Evolutionary conservation across 2,113 vertebrate species (phyloP), one percentile per base, ranked within the genome.

Genomic region (Thryonomys swinderianus): DNA sequence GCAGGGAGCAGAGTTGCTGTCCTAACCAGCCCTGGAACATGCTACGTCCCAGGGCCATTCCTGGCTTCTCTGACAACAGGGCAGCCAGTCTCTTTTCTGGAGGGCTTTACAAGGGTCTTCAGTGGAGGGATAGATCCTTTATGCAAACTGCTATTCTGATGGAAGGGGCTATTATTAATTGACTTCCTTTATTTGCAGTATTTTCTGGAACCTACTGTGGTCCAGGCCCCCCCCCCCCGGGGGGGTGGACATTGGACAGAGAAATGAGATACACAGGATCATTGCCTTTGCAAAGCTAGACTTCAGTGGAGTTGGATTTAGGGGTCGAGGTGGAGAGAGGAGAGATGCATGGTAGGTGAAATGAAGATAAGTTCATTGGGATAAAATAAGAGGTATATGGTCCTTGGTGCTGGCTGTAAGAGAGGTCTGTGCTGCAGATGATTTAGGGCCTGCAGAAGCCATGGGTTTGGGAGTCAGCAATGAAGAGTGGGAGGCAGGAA

Each of bases 401-500:
- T 23, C 55, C 25, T 76, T 7, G 11, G 10, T 2, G 4, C 34
- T 53, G 25, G 32, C 59, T 3, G 1, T 0, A 9, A 78, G 62
- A 13, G 64, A 42, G 2, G 20, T 17, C 2, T 21, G 42, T n/a
- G 23, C 11, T 37, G 67, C 4, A 7, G 10, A 14, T 6, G 48
- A 32, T 48, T 89, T 21, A 45, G 73, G 64, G 48, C 25, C n/a
- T 37, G 20, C 32, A 40, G 64, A 76, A 62, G 5, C 34, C 23
- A 9, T 55, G n/a, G 3, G 2, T 25, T 37, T 40, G n/a, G n/a
- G 8, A 40, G 27, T 0, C 37, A 48, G 12, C 55, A 16, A 69
- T 5, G 61, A 45, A 21, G 25, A 78, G 17, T 11, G 2, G 4
- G 79, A 93, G n/a, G 2, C 3, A 5, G 27, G 18, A 1, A 0